A percentile compares a stretch with the other conserved stretches of the same genome.
phyloP scores from a whole-genome alignment of 2,797 vertebrate species.

The Pangasius djambal region DNA sequence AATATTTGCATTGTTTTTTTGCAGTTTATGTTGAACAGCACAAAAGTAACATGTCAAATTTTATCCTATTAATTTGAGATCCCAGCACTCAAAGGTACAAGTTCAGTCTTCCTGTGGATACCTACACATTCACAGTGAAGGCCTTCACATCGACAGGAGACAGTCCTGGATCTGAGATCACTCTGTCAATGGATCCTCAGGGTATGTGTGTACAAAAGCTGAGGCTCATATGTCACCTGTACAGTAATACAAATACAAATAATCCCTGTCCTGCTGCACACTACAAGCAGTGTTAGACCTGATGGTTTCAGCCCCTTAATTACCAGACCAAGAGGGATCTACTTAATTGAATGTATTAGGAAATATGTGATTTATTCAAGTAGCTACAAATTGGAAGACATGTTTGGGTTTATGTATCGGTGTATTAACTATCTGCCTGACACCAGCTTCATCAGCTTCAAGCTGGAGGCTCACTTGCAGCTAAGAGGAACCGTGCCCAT shows the following conservation, averaged over 20 bases:
- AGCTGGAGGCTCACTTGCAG: not conserved
- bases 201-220: slow-evolving; percentile 15
- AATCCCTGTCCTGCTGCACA: not conserved
- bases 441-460: not conserved
- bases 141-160: slow-evolving; percentile 66
- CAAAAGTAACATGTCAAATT: not conserved
- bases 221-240: not conserved
- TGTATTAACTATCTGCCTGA: not conserved
- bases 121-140: slow-evolving; percentile 63
- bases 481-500: not conserved
- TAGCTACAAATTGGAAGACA: not conserved
- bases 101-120: slow-evolving; percentile 40
- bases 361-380: not conserved
- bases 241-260: not conserved
- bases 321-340: not conserved
- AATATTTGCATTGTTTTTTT: not conserved
- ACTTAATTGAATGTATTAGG: not conserved
- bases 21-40: not conserved
- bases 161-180: not conserved
- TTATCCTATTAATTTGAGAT: slow-evolving; percentile 33
- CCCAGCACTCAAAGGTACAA: slow-evolving; percentile 22
- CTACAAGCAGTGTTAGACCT: not conserved
- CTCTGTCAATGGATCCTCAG: not conserved
- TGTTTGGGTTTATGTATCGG: not conserved
- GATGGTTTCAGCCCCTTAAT: not conserved